These are phyloP conservation scores for Pagrus major DNA, from an alignment of 2,113 vertebrate genomes.

Conservation along the genomic window DNA sequence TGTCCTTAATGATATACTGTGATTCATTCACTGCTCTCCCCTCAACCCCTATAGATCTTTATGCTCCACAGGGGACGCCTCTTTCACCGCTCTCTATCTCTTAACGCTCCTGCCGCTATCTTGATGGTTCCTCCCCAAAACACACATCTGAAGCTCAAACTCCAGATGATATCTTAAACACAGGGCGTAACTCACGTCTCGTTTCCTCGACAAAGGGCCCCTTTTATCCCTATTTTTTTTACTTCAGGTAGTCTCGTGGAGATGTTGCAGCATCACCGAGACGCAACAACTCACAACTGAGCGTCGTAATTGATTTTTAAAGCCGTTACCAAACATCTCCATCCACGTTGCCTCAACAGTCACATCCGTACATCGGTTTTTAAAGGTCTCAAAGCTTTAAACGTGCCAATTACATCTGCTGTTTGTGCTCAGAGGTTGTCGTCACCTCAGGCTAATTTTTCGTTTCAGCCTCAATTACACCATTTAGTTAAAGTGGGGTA, in stretches of 20 bases:
- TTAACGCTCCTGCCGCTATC: background rate
- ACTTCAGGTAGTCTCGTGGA: background rate
- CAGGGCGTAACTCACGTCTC: background rate
- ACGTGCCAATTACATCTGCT: slow-evolving; percentile 36
- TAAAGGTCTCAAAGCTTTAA: slow-evolving; percentile 40
- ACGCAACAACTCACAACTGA: background rate
- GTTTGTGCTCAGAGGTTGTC: slow-evolving; percentile 3
- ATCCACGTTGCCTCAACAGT: background rate
- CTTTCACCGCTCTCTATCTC: background rate
- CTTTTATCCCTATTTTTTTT: background rate
- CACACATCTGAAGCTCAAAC: background rate
- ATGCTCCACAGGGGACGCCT: background rate
- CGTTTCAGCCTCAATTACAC: background rate
- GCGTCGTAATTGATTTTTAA: background rate
- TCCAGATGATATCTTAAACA: background rate
- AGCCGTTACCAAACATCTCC: background rate
- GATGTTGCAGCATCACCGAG: background rate
- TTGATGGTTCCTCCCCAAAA: slow-evolving; percentile 15
- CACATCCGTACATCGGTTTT: slow-evolving; percentile 28
- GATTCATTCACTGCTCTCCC: background rate
- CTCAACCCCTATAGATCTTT: background rate
- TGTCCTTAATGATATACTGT: background rate
- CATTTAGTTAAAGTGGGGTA: background rate
- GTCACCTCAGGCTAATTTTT: slow-evolving; percentile 39
- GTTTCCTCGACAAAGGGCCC: background rate